These are phyloP conservation scores for Spizaetus ornatus DNA, from an alignment of 2,113 vertebrate genomes.

Conservation along the genomic window DNA sequence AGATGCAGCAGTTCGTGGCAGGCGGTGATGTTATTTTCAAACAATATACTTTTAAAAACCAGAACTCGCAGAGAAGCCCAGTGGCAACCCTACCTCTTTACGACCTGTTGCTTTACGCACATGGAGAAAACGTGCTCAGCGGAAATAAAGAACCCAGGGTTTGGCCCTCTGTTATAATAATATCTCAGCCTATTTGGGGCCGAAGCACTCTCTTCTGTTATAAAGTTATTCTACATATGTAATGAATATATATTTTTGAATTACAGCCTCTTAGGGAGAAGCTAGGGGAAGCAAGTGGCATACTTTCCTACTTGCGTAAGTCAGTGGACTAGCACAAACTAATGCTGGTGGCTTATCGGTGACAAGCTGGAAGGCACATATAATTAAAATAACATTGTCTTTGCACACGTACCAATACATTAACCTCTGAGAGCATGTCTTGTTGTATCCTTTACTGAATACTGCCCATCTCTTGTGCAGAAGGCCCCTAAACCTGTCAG, in stretches of 20 bases:
- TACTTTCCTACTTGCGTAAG: neutral
- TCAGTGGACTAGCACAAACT: neutral
- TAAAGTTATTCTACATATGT: neutral
- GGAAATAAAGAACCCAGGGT: neutral
- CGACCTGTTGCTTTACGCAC: neutral
- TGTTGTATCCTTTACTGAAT: neutral
- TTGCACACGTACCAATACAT: neutral
- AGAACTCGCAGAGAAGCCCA: neutral
- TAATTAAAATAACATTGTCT: neutral
- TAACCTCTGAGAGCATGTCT: neutral
- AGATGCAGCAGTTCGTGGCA: neutral
- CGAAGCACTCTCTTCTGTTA: neutral
- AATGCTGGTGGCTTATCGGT: neutral
- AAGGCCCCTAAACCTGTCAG: neutral
- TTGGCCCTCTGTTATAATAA: neutral
- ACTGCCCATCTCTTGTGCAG: neutral
- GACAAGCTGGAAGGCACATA: neutral
- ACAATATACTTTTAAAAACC: neutral
- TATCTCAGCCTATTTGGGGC: neutral
- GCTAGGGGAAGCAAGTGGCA: neutral
- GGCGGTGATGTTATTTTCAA: neutral
- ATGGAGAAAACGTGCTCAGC: neutral
- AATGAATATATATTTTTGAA: neutral
- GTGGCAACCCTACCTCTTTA: neutral
- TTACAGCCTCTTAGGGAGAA: neutral